Conservation (phyloP, 2,797 vertebrate genomes). For the Thripadectes ignobilis region DNA sequence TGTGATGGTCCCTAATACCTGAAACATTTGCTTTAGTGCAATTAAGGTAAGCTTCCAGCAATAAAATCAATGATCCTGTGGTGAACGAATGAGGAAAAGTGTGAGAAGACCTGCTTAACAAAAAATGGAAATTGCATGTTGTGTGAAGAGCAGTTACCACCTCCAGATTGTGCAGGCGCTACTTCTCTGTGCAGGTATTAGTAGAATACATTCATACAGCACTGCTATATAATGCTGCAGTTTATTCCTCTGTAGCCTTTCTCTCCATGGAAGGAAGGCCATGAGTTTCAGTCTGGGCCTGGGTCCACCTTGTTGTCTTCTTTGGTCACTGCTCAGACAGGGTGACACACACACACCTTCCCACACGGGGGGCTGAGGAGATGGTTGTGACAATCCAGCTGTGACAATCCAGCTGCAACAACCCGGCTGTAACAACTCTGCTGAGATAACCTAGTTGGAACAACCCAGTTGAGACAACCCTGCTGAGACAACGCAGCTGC, state of each 20-base stretch:
- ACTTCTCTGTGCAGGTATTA: not conserved
- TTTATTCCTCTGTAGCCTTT: not conserved
- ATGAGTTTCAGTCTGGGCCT: not conserved
- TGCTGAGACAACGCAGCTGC: too few species aligned
- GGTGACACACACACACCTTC: not conserved
- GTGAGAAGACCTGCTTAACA: not conserved
- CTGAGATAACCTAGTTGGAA: too few species aligned
- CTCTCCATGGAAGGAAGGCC: not conserved
- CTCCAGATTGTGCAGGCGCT: not conserved
- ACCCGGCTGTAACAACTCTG: too few species aligned
- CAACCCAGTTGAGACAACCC: too few species aligned
- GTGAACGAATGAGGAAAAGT: not conserved
- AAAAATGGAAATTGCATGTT: not conserved
- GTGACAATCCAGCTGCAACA: too few species aligned
- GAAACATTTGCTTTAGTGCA: not conserved
- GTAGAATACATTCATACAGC: too few species aligned
- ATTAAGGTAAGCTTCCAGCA: not conserved
- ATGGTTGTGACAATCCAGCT: too few species aligned
- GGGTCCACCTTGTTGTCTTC: not conserved
- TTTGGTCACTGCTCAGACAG: not conserved
- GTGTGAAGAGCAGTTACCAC: not conserved
- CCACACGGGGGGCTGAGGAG: not conserved
- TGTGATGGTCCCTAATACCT: not conserved
- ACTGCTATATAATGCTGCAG: rapidly evolving
- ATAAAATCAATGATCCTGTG: not conserved